These are phyloP conservation scores for Oscheius myriophilus DNA, from an alignment of 2,888 invertebrate genomes.

Conservation along the genomic window DNA sequence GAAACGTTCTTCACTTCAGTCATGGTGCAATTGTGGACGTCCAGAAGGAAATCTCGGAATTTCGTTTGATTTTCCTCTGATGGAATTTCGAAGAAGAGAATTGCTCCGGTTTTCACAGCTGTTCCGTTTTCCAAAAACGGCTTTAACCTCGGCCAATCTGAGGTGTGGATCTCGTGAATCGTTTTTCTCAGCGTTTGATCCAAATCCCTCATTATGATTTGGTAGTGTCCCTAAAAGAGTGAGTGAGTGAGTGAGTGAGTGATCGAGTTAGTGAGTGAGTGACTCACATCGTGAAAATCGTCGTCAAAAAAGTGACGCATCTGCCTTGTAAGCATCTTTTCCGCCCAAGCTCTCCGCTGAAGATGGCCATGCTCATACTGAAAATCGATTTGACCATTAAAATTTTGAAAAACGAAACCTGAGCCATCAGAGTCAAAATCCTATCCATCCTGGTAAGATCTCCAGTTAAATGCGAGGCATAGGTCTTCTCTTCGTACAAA, in stretches of 20 bases:
- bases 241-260: neutral
- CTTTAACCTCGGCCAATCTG: constrained; percentile 49
- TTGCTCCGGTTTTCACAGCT: constrained; percentile 62
- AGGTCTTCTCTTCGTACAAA: constrained; percentile 57
- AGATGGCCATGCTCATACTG: constrained; percentile 63
- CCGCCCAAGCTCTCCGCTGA: constrained; percentile 66
- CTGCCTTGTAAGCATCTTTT: constrained; percentile 68
- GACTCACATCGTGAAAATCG: constrained; percentile 65
- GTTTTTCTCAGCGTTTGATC: constrained; percentile 61
- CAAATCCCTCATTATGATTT: constrained; percentile 61
- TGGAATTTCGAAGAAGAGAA: constrained; percentile 62
- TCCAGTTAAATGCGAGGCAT: constrained; percentile 47
- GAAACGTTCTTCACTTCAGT: constrained; percentile 57
- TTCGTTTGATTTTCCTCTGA: constrained; percentile 41
- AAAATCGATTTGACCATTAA: constrained; percentile 13
- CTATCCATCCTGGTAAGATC: constrained; percentile 65
- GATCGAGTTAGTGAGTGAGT: neutral
- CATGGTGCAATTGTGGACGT: constrained; percentile 62
- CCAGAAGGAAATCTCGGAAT: constrained; percentile 57
- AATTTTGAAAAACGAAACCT: constrained; percentile 23
- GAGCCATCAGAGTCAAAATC: constrained; percentile 59
- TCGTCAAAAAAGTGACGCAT: constrained; percentile 69
- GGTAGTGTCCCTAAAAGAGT: constrained; percentile 61
- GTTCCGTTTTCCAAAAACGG: constrained; percentile 40
- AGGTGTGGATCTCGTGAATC: constrained; percentile 56